Evolutionary conservation across 2,888 invertebrate genomes (phyloP), one percentile per base, ranked within the genome.

Genomic region (Drosophila pegasa): DNA sequence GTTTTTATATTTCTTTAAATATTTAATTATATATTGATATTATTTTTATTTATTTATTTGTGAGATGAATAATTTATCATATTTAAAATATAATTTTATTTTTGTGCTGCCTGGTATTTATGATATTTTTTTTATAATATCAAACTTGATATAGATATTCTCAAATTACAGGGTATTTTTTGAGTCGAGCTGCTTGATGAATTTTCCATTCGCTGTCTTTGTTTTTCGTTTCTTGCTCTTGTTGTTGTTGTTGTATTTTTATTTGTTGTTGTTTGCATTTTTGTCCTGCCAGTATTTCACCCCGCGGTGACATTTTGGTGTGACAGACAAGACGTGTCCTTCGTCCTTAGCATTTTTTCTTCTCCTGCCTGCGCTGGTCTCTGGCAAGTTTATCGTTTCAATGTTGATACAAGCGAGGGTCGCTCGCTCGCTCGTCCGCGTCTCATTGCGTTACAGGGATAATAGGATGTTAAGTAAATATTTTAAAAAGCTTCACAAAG

Each of bases 301-400:
- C 91, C 89, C 83, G 88, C 88, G 85, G 91, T 89, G 90, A 90
- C 90, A 90, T 89, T 89, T 89, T 79, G 84, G 84, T 88, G 89
- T 91, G 91, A 90, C 90, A 90, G 90, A 90, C 89, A 90, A 88
- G 88, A 90, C 89, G 88, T 88, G 90, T 89, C 90, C 90, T 90
- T 90, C 89, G 89, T 90, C 90, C 86, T 83, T 75, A 61, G 65
- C 57, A 59, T 35, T 78, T 61, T 66, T 66, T 71, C n/a, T n/a
- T n/a, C n/a, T 60, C 45, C 35, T 16, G 10, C 51, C 37, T 6
- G 7, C 51, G 72, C 62, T 66, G 59, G 50, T 63, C 59, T 71
- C 61, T 72, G 79, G 80, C 71, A 85, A 89, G 89, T 87, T 87
- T 87, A 87, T 87, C 89, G 88, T 87, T 87, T 82, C 73, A 85